Evolutionary conservation across 2,888 invertebrate genomes (phyloP).

Genomic region (Melieria crassipennis): DNA sequence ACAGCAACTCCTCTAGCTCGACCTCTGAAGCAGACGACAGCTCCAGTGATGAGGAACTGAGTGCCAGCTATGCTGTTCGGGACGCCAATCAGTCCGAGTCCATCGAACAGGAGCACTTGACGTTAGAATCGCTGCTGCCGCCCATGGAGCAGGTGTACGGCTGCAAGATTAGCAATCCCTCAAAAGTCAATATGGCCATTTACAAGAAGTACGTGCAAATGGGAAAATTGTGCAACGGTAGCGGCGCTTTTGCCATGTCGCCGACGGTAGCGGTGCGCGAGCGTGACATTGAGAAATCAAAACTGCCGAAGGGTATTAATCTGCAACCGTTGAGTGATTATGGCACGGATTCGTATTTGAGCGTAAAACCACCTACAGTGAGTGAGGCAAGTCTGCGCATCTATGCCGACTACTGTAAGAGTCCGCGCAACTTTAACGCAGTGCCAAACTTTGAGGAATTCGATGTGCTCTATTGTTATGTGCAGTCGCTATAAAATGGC

Average conservation of each 20-base stretch:
- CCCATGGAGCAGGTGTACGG: conserved; percentile 63
- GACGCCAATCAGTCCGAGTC: conserved; percentile 52
- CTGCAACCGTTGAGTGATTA: conserved; percentile 57
- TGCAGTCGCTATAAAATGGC: conserved; percentile 48
- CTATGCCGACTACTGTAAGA: conserved; percentile 61
- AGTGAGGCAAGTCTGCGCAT: conserved; percentile 54
- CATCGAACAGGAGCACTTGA: conserved; percentile 46
- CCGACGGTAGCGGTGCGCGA: conserved; percentile 13
- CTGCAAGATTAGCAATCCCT: conserved; percentile 56
- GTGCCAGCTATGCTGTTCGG: conserved; percentile 54
- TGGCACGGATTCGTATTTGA: conserved; percentile 58
- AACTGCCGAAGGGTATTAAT: conserved; percentile 53
- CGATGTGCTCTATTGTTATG: conserved; percentile 53
- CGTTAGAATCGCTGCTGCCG: conserved; percentile 58
- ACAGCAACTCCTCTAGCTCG: conserved; percentile 64
- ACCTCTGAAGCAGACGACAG: conserved; percentile 71
- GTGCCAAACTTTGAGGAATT: conserved; percentile 58
- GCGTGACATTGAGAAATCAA: conserved; percentile 53
- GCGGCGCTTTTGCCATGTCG: conserved; percentile 26
- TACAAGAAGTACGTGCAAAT: conserved; percentile 64
- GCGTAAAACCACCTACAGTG: conserved; percentile 58
- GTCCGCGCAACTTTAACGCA: conserved; percentile 53
- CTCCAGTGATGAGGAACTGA: conserved; percentile 76
- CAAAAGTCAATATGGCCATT: conserved; percentile 56
- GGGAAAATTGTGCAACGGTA: conserved; percentile 53